These are phyloP conservation scores for Timandra comae DNA, from an alignment of 2,888 invertebrate genomes.

Conservation along the genomic window DNA sequence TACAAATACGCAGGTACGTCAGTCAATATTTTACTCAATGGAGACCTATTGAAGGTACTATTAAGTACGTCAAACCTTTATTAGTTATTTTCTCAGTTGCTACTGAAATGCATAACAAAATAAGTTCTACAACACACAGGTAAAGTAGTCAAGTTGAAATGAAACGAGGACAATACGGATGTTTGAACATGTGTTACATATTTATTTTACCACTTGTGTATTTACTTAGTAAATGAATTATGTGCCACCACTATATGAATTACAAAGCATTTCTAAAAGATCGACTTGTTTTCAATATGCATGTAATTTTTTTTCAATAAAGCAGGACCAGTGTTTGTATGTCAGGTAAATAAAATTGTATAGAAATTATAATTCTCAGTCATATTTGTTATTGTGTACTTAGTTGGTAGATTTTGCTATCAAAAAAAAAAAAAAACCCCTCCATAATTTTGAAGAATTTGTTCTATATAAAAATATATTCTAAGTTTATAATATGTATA, in stretches of 20 bases:
- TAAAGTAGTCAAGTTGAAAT: constrained; percentile 10
- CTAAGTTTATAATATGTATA: too few relatives aligned
- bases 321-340: too few relatives aligned
- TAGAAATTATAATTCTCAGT: too few relatives aligned
- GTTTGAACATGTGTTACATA: constrained; percentile 46
- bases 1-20: too few relatives aligned
- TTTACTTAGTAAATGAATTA: constrained; percentile 41
- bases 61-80: background rate
- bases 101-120: background rate
- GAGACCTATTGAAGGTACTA: background rate
- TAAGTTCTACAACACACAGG: constrained; percentile 7
- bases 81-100: background rate
- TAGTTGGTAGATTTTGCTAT: too few relatives aligned
- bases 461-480: too few relatives aligned
- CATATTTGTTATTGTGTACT: too few relatives aligned
- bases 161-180: constrained; percentile 51
- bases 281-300: background rate
- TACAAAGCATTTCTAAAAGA: background rate
- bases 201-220: constrained; percentile 37
- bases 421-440: too few relatives aligned
- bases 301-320: background rate
- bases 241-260: constrained; percentile 21
- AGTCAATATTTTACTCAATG: too few relatives aligned
- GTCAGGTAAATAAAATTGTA: too few relatives aligned
- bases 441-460: too few relatives aligned